A percentile compares a stretch with the other conserved stretches of the same genome.
Evolutionary conservation across 1,140 invertebrate species (phyloP).

Genomic region (Wasmannia auropunctata): DNA sequence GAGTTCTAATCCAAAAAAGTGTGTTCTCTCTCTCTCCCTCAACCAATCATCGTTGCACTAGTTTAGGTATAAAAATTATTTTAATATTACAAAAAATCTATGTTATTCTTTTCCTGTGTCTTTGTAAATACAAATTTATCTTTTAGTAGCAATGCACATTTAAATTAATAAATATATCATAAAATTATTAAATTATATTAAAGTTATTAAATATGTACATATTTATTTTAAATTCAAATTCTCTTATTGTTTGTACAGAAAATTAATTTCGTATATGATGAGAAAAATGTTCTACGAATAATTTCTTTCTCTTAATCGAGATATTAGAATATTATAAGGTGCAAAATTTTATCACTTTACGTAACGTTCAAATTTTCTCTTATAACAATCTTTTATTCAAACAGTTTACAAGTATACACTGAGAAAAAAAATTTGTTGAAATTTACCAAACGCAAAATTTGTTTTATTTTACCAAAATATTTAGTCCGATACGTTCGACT

Average conservation of each 20-base stretch:
- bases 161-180: too few relatives aligned
- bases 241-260: neutral
- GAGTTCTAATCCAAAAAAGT: neutral
- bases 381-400: neutral
- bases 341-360: neutral
- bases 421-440: too few relatives aligned
- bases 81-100: neutral
- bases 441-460: too few relatives aligned
- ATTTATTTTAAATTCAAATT: too few relatives aligned
- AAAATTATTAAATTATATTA: neutral
- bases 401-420: neutral
- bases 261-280: neutral
- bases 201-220: too few relatives aligned
- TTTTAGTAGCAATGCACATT: neutral
- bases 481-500: too few relatives aligned
- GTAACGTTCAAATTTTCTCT: neutral
- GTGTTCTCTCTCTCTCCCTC: neutral
- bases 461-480: too few relatives aligned
- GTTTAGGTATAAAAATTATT: neutral
- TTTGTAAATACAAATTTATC: neutral
- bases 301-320: neutral
- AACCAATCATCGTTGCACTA: neutral
- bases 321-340: neutral
- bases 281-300: neutral
- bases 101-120: neutral